Base-by-base conservation (phyloP, 2,113 vertebrate genomes). In the Poecile atricapillus region DNA sequence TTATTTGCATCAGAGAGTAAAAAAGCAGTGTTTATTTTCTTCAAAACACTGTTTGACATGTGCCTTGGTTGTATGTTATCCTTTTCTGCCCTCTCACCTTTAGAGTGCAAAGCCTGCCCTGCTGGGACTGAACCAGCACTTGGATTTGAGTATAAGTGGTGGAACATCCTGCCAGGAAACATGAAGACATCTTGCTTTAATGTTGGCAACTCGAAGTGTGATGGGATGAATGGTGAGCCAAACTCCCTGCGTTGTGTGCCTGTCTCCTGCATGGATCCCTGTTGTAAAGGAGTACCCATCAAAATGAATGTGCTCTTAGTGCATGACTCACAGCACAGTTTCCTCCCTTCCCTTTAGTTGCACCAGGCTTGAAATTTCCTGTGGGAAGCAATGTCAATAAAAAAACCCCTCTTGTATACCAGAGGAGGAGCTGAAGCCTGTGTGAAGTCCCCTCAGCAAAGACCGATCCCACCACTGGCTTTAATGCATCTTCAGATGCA, bases 121-220 rank as follows among this genome's bases (percentile, higher is more conserved):
- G 99, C 99, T 41, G 99, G 99, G 68, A 99, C 99, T 0, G 99
- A 99, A 86, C 99, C 99, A 39, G 97, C 96, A 5, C 97, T 99
- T 52, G 99, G 98, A 7, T 99, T 99, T 89, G 98, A 99, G 89
- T 99, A 99, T 92, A 99, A 99, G 96, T 99, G 99, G 99, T 99
- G 99, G 99, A 99, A 99, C 69, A 95, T 99, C 58, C 98, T 99
- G 67, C 99, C 99, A 31, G 79, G 95, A 71, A 99, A 99, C 96
- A 99, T 99, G 99, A 99, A 99, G 98, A 99, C 99, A 0, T 99
- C 99, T 75, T 99, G 99, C 95, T 99, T 99, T 97, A 99, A 99
- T 41, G 99, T 99, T 9, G 99, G 98, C 80, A 99, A 99, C 97
- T 98, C 99, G 2, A 99, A 99, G 89, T 99, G 99, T 23, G 99